Evolutionary conservation across 2,888 invertebrate genomes (phyloP).

Genomic region (Lordiphosa fenestrarum): DNA sequence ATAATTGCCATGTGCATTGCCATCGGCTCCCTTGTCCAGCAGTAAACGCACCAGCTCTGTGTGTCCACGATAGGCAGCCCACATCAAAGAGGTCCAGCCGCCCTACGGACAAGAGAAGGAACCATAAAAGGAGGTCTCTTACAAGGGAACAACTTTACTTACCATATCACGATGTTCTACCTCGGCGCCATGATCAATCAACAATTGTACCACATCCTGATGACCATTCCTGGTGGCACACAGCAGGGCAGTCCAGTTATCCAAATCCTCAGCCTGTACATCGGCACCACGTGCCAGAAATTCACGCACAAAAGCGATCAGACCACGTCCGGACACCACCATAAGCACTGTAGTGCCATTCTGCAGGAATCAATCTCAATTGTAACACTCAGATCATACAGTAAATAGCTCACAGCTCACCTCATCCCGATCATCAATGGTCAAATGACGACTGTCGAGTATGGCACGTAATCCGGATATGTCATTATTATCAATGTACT

Average conservation of each 20-base stretch:
- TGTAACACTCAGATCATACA: too few species aligned
- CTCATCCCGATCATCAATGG: slow-evolving; percentile 93
- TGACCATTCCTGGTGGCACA: slow-evolving; percentile 95
- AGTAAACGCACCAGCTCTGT: slow-evolving; percentile 88
- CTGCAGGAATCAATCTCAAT: slow-evolving; percentile 80
- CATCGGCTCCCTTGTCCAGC: slow-evolving; percentile 93
- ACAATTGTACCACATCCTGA: slow-evolving; percentile 88
- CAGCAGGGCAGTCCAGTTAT: slow-evolving; percentile 95
- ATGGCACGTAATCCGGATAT: slow-evolving; percentile 89
- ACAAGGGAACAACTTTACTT: background rate
- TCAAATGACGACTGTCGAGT: slow-evolving; percentile 90
- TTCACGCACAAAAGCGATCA: slow-evolving; percentile 89
- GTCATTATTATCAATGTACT: slow-evolving; percentile 90
- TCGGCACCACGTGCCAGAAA: slow-evolving; percentile 95
- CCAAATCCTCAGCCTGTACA: slow-evolving; percentile 93
- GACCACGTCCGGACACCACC: slow-evolving; percentile 93
- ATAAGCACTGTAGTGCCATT: slow-evolving; percentile 97
- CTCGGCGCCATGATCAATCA: slow-evolving; percentile 91
- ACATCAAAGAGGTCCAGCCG: slow-evolving; percentile 98
- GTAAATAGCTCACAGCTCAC: slow-evolving; percentile 80
- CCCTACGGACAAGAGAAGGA: slow-evolving; percentile 83
- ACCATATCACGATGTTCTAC: slow-evolving; percentile 94
- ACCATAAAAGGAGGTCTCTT: too few species aligned
- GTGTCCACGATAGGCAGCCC: slow-evolving; percentile 97
- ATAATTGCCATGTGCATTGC: slow-evolving; percentile 97